phyloP scores from a whole-genome alignment of 2,113 vertebrate genomes.

The Cepphus grylle region DNA sequence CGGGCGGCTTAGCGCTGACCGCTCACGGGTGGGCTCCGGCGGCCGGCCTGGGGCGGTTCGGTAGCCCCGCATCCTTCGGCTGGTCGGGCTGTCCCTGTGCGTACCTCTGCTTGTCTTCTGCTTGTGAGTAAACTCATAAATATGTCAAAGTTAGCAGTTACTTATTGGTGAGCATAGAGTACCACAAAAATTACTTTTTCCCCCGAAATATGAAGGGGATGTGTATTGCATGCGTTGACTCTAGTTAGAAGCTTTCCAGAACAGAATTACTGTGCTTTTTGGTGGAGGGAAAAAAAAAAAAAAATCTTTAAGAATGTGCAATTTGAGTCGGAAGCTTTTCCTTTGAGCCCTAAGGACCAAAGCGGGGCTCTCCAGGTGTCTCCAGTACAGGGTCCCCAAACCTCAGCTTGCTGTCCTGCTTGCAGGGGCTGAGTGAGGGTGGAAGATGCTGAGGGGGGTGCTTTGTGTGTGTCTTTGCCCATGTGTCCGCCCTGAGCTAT shows the following conservation, averaged over 20 bases:
- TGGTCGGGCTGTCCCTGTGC: neutral
- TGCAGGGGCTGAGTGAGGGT: fast-evolving
- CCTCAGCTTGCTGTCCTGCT: neutral
- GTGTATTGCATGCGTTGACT: neutral
- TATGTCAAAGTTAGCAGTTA: neutral
- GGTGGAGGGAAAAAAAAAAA: neutral
- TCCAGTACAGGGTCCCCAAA: neutral
- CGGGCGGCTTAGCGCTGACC: neutral
- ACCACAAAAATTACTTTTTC: neutral
- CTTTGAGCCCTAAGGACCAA: neutral
- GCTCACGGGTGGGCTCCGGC: neutral
- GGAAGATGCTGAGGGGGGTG: neutral
- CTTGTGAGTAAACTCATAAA: neutral
- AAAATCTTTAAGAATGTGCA: neutral
- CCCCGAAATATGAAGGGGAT: fast-evolving
- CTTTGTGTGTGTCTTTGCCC: neutral
- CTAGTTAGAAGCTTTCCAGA: neutral
- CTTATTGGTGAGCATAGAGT: neutral
- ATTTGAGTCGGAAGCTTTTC: neutral
- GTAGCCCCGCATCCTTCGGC: neutral
- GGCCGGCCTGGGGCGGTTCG: neutral
- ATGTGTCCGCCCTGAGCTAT: neutral
- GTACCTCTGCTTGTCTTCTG: neutral
- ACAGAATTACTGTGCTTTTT: neutral
- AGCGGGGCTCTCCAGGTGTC: fast-evolving